These are phyloP conservation scores for Caenorhabditis sp. DNA, from an alignment of 2,888 invertebrate species.

Conservation along the genomic window DNA sequence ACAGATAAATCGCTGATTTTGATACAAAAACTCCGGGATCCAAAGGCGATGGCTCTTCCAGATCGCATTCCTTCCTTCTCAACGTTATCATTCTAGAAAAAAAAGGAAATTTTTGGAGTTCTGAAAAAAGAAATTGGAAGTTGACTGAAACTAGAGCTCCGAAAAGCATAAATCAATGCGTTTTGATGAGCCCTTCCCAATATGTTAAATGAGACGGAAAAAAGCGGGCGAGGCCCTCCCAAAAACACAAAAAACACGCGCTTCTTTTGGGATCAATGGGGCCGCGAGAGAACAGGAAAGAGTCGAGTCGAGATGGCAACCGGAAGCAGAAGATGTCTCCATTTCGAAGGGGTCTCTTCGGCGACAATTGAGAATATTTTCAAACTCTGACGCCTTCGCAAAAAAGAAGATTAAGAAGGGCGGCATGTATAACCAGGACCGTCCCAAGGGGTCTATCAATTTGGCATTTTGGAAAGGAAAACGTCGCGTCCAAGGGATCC, in stretches of 20 bases:
- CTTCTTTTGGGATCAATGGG: slow-evolving; percentile 1
- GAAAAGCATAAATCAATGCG: slow-evolving; percentile 36
- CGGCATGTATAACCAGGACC: slow-evolving; percentile 15
- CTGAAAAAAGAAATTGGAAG: not conserved
- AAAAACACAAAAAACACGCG: slow-evolving; percentile 16
- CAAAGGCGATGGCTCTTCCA: slow-evolving; percentile 24
- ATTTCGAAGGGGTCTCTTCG: slow-evolving; percentile 9
- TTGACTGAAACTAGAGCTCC: not conserved
- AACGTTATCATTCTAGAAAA: slow-evolving; percentile 61
- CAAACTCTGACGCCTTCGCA: not conserved
- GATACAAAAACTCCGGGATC: slow-evolving; percentile 47
- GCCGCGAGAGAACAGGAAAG: slow-evolving; percentile 23
- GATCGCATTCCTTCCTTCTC: slow-evolving; percentile 27
- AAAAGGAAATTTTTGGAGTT: not conserved
- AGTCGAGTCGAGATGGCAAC: slow-evolving; percentile 18
- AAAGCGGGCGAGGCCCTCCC: slow-evolving; percentile 18
- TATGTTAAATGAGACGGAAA: slow-evolving; percentile 48
- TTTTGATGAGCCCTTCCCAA: slow-evolving; percentile 36
- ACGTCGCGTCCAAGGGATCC: too few species aligned
- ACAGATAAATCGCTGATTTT: slow-evolving; percentile 37
- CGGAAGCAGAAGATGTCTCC: slow-evolving; percentile 41
- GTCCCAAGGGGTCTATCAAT: slow-evolving; percentile 63
- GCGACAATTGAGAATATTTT: slow-evolving; percentile 1
- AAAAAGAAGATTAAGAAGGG: slow-evolving; percentile 28
- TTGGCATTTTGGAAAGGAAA: slow-evolving; percentile 39